A percentile compares a stretch with the other conserved stretches of the same genome.
phyloP scores from a whole-genome alignment of 2,797 vertebrate species.

The Mycteria americana region DNA sequence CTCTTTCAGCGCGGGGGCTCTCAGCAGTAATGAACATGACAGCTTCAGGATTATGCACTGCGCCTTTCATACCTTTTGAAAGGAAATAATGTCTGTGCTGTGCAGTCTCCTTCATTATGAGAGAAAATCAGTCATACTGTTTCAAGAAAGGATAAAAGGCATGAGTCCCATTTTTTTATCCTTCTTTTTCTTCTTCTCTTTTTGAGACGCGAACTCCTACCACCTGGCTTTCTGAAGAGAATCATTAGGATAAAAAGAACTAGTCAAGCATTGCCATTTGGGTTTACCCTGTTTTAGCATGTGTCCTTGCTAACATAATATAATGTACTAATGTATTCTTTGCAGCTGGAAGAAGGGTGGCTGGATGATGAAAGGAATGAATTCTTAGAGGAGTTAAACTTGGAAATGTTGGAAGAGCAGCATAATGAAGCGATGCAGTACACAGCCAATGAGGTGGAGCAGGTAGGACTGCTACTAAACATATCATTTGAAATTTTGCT shows the following conservation, averaged over 20 bases:
- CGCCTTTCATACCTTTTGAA: conserved; percentile 69
- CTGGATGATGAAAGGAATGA: conserved; percentile 96
- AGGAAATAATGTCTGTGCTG: conserved; percentile 64
- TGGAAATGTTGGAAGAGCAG: conserved; percentile 94
- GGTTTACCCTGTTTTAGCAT: conserved; percentile 63
- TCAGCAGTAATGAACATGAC: conserved; percentile 47
- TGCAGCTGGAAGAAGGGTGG: conserved; percentile 95
- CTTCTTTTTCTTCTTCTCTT: conserved; percentile 44
- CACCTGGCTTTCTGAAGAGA: conserved; percentile 66
- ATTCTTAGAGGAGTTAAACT: conserved; percentile 96
- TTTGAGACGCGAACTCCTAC: conserved; percentile 49
- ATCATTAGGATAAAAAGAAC: conserved; percentile 76
- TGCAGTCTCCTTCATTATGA: conserved; percentile 66
- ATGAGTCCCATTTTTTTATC: conserved; percentile 49
- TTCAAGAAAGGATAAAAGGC: conserved; percentile 76
- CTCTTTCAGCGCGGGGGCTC: not conserved
- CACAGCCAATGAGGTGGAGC: conserved; percentile 80
- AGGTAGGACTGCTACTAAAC: conserved; percentile 75
- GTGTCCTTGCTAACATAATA: conserved; percentile 64
- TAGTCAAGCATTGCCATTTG: conserved; percentile 60
- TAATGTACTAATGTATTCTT: conserved; percentile 74
- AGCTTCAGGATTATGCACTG: conserved; percentile 47
- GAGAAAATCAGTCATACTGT: conserved; percentile 72
- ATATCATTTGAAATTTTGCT: not conserved
- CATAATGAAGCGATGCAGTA: conserved; percentile 85